Conservation (phyloP, 2,888 invertebrate species). For the Pelosia muscerda region DNA sequence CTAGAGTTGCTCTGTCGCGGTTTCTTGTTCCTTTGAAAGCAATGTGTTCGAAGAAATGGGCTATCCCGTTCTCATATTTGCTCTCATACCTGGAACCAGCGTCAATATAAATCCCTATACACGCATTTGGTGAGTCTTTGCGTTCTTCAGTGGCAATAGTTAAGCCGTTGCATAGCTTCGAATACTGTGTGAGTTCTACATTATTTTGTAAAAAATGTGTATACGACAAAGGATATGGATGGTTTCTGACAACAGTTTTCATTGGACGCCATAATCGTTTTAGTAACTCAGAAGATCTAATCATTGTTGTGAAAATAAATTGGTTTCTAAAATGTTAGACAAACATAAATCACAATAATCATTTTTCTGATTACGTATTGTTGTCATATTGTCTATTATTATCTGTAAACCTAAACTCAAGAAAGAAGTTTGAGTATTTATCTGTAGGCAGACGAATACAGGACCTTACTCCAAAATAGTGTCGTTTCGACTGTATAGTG, state of each 20-base stretch:
- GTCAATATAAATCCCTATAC: conserved; percentile 69
- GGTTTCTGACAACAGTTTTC: conserved; percentile 82
- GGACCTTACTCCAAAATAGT: too few relatives aligned
- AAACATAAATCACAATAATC: background rate
- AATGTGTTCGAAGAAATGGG: conserved; percentile 80
- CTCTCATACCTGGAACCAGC: conserved; percentile 74
- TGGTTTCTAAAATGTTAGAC: conserved; percentile 1
- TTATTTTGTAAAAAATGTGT: conserved; percentile 79
- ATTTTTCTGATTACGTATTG: background rate
- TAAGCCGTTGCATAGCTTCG: conserved; percentile 93
- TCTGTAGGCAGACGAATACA: background rate
- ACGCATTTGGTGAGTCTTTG: conserved; percentile 87
- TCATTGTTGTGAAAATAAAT: conserved; percentile 41
- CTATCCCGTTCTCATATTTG: conserved; percentile 66
- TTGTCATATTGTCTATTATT: conserved; percentile 1
- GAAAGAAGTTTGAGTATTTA: conserved; percentile 7
- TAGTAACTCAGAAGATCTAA: conserved; percentile 43
- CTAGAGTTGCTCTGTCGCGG: conserved; percentile 93
- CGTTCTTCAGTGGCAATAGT: conserved; percentile 97
- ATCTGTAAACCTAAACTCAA: background rate
- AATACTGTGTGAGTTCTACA: conserved; percentile 93
- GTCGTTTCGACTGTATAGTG: too few relatives aligned
- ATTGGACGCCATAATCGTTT: conserved; percentile 50
- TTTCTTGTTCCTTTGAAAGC: conserved; percentile 88
- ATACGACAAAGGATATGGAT: conserved; percentile 87